Conservation (phyloP, 2,888 invertebrate species). For the Amblyteles armatorius region DNA sequence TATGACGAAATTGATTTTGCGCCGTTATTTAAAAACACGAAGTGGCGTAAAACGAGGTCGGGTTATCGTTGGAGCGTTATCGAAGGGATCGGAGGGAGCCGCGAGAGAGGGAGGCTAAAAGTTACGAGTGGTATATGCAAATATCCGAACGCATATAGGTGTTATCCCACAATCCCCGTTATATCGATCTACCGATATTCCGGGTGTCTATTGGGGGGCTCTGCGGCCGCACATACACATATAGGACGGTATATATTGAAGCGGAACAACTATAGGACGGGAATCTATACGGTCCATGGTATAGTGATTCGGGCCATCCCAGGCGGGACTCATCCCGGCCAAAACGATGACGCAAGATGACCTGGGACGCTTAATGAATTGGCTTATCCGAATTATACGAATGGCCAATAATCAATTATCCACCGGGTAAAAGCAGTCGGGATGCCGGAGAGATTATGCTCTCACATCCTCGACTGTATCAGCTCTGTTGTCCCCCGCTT, state of each 20-base stretch:
- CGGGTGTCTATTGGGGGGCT: slow-evolving; percentile 51
- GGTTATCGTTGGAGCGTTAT: slow-evolving; percentile 67
- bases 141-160: slow-evolving; percentile 54
- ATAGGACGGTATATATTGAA: not conserved
- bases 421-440: slow-evolving; percentile 58
- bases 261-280: slow-evolving; percentile 4
- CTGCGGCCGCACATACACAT: slow-evolving; percentile 11
- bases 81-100: slow-evolving; percentile 63
- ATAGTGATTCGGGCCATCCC: slow-evolving; percentile 22
- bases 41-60: slow-evolving; percentile 51
- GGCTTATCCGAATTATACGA: slow-evolving; percentile 77
- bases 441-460: slow-evolving; percentile 59
- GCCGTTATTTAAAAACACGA: slow-evolving; percentile 65
- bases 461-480: slow-evolving; percentile 30
- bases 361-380: slow-evolving; percentile 70
- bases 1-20: slow-evolving; percentile 62
- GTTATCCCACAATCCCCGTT: slow-evolving; percentile 50
- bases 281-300: not conserved
- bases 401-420: slow-evolving; percentile 79
- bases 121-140: slow-evolving; percentile 65
- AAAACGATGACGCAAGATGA: slow-evolving; percentile 72
- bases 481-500: not conserved
- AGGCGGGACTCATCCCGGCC: slow-evolving; percentile 45
- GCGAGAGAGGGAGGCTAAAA: slow-evolving; percentile 51
- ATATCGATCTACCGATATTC: slow-evolving; percentile 62